These are phyloP conservation scores for Propithecus coquereli DNA, from an alignment of 2,113 vertebrate genomes.

Conservation along the genomic window DNA sequence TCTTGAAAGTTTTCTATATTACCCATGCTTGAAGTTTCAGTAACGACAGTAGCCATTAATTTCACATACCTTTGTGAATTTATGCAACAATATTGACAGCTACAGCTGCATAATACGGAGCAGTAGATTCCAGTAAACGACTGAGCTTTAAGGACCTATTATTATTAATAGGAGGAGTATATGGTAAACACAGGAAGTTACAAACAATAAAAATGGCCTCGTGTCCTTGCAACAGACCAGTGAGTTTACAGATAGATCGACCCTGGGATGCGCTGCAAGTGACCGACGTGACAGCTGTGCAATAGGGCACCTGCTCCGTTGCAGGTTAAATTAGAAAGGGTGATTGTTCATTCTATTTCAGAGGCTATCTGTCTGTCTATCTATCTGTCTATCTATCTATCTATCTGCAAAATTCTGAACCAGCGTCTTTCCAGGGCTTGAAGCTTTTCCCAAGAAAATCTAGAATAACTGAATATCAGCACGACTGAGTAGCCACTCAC, in stretches of 20 bases:
- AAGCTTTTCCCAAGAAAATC: neutral
- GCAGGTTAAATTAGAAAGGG: neutral
- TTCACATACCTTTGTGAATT: neutral
- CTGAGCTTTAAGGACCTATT: neutral
- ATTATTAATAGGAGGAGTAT: neutral
- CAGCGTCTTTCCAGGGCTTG: neutral
- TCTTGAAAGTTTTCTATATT: neutral
- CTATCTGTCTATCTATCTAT: neutral
- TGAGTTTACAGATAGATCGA: neutral
- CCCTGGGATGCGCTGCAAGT: neutral
- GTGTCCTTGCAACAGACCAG: neutral
- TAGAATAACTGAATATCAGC: neutral
- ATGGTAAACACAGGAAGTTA: neutral
- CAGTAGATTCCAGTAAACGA: neutral
- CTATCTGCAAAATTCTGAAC: neutral
- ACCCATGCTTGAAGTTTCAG: neutral
- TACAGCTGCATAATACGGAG: neutral
- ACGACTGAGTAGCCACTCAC: neutral
- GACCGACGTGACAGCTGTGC: neutral
- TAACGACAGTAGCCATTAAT: neutral
- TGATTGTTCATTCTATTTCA: neutral
- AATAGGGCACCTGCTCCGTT: neutral
- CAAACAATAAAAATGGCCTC: slow-evolving; percentile 26
- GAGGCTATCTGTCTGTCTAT: neutral
- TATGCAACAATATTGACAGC: neutral